Percentiles rank a stretch among this genome's conserved stretches.
These are phyloP conservation scores for Cistogaster globosa DNA, from an alignment of 2,888 invertebrate genomes.

Conservation along the genomic window DNA sequence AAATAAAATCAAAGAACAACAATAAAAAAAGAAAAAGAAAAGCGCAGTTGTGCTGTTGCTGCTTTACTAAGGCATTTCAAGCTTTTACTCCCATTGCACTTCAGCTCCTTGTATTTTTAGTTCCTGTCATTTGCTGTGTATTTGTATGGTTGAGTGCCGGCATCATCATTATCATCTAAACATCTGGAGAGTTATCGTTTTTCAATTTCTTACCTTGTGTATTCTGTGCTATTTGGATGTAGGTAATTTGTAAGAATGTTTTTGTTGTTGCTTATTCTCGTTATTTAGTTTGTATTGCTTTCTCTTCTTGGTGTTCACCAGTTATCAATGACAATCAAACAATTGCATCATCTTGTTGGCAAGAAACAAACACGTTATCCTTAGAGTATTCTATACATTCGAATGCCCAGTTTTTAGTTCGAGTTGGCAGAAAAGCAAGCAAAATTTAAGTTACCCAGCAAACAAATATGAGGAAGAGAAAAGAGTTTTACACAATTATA, in stretches of 20 bases:
- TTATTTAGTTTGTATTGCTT: constrained; percentile 10
- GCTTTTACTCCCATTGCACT: neutral
- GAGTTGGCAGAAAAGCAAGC: neutral
- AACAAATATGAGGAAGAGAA: neutral
- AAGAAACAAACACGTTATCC: constrained; percentile 54
- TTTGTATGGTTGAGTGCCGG: constrained; percentile 19
- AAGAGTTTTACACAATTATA: too few relatives aligned
- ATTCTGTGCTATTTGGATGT: constrained; percentile 1
- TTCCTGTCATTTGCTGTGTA: neutral
- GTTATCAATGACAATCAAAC: constrained; percentile 56
- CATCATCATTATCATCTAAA: constrained; percentile 32
- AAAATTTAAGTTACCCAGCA: neutral
- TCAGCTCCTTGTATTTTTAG: neutral
- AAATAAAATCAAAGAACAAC: too few relatives aligned
- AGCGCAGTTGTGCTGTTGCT: constrained; percentile 27
- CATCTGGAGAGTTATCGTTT: constrained; percentile 60
- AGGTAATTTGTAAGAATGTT: constrained; percentile 25
- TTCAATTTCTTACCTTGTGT: constrained; percentile 65
- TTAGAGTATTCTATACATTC: constrained; percentile 33
- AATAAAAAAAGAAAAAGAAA: too few relatives aligned
- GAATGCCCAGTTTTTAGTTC: neutral
- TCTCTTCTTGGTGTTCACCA: neutral
- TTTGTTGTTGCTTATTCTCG: neutral
- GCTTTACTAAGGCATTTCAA: neutral
- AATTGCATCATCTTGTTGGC: constrained; percentile 53